These are phyloP conservation scores for Calliphora vicina DNA, from an alignment of 1,140 invertebrate genomes.

Conservation along the genomic window DNA sequence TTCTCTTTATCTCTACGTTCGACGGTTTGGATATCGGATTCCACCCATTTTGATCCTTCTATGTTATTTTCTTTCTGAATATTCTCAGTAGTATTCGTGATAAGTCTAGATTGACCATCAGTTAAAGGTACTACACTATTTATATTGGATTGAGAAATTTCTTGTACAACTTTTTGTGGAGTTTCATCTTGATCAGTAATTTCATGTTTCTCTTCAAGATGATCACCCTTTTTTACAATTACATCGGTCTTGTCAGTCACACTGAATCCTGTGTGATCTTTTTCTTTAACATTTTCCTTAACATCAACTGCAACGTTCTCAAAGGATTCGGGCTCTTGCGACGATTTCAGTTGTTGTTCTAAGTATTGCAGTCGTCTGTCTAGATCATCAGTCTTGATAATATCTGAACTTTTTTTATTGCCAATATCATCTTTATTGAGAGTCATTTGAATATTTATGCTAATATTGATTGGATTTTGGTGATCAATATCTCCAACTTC, in stretches of 20 bases:
- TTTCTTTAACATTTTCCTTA: neutral
- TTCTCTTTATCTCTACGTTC: no score
- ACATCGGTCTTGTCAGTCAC: neutral
- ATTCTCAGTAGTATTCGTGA: no score
- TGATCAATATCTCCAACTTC: conserved; percentile 51
- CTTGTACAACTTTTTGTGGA: neutral
- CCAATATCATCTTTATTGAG: conserved; percentile 51
- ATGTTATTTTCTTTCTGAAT: no score
- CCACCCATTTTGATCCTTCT: no score
- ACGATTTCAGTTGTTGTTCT: conserved; percentile 47
- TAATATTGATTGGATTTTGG: conserved; percentile 57
- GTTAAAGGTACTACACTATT: no score
- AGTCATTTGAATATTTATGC: conserved; percentile 60
- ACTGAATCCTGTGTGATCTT: neutral
- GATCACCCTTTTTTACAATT: neutral
- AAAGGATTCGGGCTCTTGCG: neutral
- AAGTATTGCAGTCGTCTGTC: conserved; percentile 47
- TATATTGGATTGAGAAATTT: neutral
- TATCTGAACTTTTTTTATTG: conserved; percentile 34
- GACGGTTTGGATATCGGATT: no score
- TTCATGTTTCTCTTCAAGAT: neutral
- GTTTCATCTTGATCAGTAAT: neutral
- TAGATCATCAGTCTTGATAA: conserved; percentile 49
- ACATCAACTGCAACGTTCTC: neutral
- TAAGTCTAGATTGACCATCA: no score